Base-by-base conservation (phyloP, 2,888 invertebrate genomes). In the Thecophora atra region DNA sequence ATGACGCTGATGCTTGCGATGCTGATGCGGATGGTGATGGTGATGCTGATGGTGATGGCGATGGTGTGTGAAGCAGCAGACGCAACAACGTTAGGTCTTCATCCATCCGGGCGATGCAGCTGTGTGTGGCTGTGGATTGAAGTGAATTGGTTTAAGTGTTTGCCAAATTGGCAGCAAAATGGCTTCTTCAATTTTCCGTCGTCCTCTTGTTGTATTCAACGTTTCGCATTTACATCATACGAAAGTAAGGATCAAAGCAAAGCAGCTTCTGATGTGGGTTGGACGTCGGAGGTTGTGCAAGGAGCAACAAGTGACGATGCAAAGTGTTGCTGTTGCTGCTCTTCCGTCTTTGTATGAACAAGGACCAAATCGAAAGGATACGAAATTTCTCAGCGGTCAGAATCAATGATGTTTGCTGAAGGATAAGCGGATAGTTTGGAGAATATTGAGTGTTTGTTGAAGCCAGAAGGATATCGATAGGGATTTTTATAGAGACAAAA, bases 61-160 rank as follows among this genome's bases (percentile, higher is more conserved):
- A 6, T 58, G 58, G 15, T 58, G 72, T 19, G 17, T 30, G 13
- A 15, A 58, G 24, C 51, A 63, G 26, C 21, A 28, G 21, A 2
- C 44, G 30, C 54, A 64, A 26, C 30, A 44, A 44, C 17, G 30
- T 24, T 58, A 71, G 71, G 73, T 68, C 60, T 66, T 65, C 60
- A 69, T 60, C 52, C 56, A 42, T 30, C 60, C 72, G 70, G 73
- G 71, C 73, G 73, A 65, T 68, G 64, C 56, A 56, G 72, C 69
- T 72, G 47, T 19, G 24, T 62, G 30, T 8, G 42, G 78, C 76
- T 75, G 79, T 80, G 81, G 80, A 81, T 81, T 83, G 81, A 82
- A 83, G 84, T 84, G 84, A 81, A 83, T 84, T 83, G 84, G 84
- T 81, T 84, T 84, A 83, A 83, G 83, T 84, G 84, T 84, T 84